A percentile compares a stretch with the other conserved stretches of the same genome.
Conservation (phyloP, 1,140 invertebrate genomes). For the Zaprionus ornatus region DNA sequence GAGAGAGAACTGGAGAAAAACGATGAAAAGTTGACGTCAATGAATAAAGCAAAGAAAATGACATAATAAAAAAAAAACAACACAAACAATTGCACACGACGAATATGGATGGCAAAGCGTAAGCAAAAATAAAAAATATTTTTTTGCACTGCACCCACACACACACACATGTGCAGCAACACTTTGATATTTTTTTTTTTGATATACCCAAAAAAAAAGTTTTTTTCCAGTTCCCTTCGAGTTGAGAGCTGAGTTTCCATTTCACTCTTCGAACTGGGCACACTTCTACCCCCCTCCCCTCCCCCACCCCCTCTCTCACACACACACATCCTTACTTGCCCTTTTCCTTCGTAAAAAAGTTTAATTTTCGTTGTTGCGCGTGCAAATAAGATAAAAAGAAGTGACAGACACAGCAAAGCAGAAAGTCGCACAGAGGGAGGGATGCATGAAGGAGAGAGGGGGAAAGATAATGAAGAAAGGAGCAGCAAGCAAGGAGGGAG, state of each 20-base stretch:
- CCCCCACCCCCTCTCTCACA: too few relatives aligned
- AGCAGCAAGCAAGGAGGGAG: not conserved
- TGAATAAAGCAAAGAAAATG: constrained; percentile 25
- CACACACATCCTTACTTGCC: not conserved
- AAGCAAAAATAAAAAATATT: constrained; percentile 17
- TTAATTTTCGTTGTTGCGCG: constrained; percentile 19
- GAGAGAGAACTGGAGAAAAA: constrained; percentile 1
- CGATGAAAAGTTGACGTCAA: constrained; percentile 25
- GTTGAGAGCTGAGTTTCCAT: constrained; percentile 6
- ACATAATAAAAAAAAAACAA: constrained; percentile 5
- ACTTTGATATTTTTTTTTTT: constrained; percentile 14
- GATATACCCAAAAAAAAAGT: constrained; percentile 20
- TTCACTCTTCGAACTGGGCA: not conserved
- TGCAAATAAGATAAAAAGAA: constrained; percentile 9
- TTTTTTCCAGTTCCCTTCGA: constrained; percentile 5
- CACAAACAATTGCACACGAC: constrained; percentile 9
- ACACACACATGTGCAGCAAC: not conserved
- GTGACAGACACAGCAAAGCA: not conserved
- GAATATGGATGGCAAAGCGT: constrained; percentile 17
- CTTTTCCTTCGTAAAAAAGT: not conserved
- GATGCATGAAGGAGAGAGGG: not conserved
- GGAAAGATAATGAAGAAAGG: not conserved
- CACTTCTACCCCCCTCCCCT: not conserved
- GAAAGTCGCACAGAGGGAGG: not conserved
- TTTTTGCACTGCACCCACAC: not conserved